phyloP scores from a whole-genome alignment of 2,888 invertebrate genomes.

The Trilocha varians region DNA sequence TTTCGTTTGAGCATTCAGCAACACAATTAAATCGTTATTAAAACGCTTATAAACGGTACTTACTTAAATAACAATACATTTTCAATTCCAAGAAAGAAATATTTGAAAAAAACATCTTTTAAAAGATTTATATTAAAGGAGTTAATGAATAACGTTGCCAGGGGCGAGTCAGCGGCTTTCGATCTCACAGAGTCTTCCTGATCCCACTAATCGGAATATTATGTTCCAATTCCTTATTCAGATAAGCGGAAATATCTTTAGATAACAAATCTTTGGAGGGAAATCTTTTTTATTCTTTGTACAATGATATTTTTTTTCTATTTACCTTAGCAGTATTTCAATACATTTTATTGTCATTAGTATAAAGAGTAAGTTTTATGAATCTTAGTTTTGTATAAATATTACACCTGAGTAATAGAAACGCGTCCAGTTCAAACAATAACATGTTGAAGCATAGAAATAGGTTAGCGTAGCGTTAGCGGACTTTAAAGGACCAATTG shows the following conservation, averaged over 20 bases:
- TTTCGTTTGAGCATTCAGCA: too few species aligned
- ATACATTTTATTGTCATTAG: too few species aligned
- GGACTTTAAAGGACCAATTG: too few species aligned
- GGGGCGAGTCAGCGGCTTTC: slow-evolving; percentile 41
- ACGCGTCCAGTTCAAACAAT: too few species aligned
- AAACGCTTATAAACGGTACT: background rate
- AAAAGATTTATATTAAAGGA: slow-evolving; percentile 42
- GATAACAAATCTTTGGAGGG: background rate
- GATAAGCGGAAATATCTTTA: slow-evolving; percentile 19
- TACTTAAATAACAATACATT: background rate
- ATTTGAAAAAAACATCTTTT: slow-evolving; percentile 18
- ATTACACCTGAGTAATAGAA: too few species aligned
- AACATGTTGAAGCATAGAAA: too few species aligned
- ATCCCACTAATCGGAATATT: slow-evolving; percentile 58
- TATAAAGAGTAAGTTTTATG: too few species aligned
- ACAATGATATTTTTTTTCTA: background rate
- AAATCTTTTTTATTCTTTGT: background rate
- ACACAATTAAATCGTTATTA: background rate
- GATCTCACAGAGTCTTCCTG: slow-evolving; percentile 41
- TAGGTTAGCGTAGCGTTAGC: too few species aligned
- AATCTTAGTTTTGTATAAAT: too few species aligned
- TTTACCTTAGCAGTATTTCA: background rate
- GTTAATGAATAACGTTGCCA: slow-evolving; percentile 52
- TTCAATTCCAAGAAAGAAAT: background rate
- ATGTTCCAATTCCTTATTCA: slow-evolving; percentile 44